Evolutionary conservation across 2,797 vertebrate genomes (phyloP).

Genomic region (Carduelis carduelis): DNA sequence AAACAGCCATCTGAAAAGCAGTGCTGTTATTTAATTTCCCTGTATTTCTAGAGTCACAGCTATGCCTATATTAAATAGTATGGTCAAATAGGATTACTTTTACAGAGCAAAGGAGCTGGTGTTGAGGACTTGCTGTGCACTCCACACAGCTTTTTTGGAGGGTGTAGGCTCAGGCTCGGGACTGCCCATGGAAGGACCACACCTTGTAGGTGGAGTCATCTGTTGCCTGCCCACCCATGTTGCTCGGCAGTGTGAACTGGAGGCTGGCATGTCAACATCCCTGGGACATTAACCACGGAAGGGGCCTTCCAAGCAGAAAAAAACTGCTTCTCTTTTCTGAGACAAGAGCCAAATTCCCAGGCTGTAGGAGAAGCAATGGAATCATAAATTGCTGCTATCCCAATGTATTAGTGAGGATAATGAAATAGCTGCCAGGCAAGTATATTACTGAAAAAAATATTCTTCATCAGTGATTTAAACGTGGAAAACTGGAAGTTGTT

Average conservation of each 20-base stretch:
- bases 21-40: not conserved
- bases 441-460: not conserved
- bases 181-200: not conserved
- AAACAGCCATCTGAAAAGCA: not conserved
- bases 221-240: not conserved
- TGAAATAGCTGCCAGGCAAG: not conserved
- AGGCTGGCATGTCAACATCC: not conserved
- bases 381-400: not conserved
- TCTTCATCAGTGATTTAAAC: not conserved
- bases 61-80: not conserved
- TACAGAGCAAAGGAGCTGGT: not conserved
- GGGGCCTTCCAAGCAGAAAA: not conserved
- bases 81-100: not conserved
- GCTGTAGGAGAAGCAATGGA: not conserved
- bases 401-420: not conserved
- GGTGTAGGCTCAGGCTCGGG: not conserved
- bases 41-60: not conserved
- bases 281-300: not conserved
- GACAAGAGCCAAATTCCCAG: not conserved
- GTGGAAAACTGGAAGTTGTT: not conserved
- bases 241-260: not conserved
- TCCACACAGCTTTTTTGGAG: not conserved
- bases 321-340: not conserved
- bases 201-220: fast-evolving
- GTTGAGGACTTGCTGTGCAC: not conserved